Conservation (phyloP, 1,140 invertebrate species). For the Camponotus pennsylvanicus region DNA sequence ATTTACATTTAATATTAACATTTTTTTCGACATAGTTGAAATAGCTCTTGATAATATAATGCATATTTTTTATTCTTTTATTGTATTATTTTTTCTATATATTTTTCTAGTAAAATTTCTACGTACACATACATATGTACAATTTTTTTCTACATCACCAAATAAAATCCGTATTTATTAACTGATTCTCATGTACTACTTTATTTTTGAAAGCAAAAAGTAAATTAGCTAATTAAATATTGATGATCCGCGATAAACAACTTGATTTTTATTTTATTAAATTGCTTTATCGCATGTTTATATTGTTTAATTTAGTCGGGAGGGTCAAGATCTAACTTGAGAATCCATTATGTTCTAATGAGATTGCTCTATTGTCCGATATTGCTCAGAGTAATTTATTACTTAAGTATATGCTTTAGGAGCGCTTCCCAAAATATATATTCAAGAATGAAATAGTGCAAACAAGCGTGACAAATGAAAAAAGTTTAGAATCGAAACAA, state of each 20-base stretch:
- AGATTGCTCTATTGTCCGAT: conserved; percentile 52
- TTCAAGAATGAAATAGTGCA: conserved; percentile 13
- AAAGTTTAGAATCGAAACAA: background rate
- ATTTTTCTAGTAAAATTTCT: background rate
- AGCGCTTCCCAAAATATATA: background rate
- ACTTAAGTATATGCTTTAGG: conserved; percentile 14
- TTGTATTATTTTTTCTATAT: background rate
- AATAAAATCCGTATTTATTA: background rate
- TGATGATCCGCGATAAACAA: background rate
- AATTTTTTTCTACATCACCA: background rate
- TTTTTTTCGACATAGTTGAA: background rate
- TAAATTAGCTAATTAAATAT: conserved; percentile 9
- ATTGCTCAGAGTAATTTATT: conserved; percentile 40
- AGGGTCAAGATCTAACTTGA: conserved; percentile 52
- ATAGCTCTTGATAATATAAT: background rate
- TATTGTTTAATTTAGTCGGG: conserved; percentile 45
- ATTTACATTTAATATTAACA: no score
- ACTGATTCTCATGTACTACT: background rate
- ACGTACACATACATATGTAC: background rate
- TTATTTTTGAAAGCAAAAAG: background rate
- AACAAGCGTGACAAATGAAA: background rate
- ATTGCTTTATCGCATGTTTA: background rate
- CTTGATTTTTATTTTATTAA: conserved; percentile 28
- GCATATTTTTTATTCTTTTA: background rate
- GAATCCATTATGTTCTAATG: conserved; percentile 59